A percentile compares a stretch with the other conserved stretches of the same genome.
Conservation (phyloP, 2,888 invertebrate species). For the Andrena trimmerana region DNA sequence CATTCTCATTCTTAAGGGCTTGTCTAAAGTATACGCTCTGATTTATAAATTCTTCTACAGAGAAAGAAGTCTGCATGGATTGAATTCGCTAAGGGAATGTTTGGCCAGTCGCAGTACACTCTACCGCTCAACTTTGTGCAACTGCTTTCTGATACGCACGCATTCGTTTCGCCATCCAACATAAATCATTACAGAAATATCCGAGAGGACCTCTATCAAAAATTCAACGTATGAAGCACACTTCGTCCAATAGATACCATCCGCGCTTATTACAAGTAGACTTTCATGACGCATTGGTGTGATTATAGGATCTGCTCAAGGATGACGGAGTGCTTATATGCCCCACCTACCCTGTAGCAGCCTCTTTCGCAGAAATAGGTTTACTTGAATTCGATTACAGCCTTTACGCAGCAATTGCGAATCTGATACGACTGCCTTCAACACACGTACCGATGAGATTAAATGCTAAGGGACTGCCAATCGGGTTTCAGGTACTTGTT, state of each 20-base stretch:
- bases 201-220: slow-evolving; percentile 78
- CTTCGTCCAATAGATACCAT: neutral
- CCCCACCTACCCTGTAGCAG: slow-evolving; percentile 85
- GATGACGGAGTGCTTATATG: slow-evolving; percentile 86
- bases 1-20: neutral
- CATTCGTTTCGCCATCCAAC: slow-evolving; percentile 83
- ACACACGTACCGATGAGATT: slow-evolving; percentile 91
- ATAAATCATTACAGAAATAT: slow-evolving; percentile 77
- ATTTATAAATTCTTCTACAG: neutral
- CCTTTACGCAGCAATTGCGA: slow-evolving; percentile 89
- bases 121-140: slow-evolving; percentile 81
- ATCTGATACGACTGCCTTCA: slow-evolving; percentile 91
- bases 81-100: slow-evolving; percentile 81
- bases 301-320: slow-evolving; percentile 70
- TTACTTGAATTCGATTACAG: slow-evolving; percentile 87
- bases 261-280: neutral
- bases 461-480: slow-evolving; percentile 88
- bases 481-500: slow-evolving; percentile 90
- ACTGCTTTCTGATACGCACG: slow-evolving; percentile 81
- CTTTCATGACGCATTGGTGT: too few relatives aligned
- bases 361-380: slow-evolving; percentile 86
- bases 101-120: slow-evolving; percentile 84
- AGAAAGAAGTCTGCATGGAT: slow-evolving; percentile 76
- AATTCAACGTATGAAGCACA: slow-evolving; percentile 57
- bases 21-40: neutral